Evolutionary conservation across 2,797 vertebrate species (phyloP).

Genomic region (Picus viridis): DNA sequence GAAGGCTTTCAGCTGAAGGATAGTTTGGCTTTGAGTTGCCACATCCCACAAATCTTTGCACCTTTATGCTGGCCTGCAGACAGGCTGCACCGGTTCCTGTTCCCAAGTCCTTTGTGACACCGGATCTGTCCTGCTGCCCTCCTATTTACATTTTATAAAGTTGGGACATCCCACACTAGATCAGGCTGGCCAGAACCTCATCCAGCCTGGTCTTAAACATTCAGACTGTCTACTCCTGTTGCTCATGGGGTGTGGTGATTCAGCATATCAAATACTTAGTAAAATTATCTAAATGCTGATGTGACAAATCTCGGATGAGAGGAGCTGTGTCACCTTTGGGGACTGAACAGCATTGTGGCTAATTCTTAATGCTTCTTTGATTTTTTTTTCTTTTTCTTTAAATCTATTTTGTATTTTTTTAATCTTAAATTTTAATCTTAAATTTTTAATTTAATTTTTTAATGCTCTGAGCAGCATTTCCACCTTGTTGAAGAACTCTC

Average conservation of each 20-base stretch:
- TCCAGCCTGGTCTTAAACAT: too few species aligned
- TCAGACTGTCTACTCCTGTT: not conserved
- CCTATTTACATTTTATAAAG: not conserved
- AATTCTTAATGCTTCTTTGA: not conserved
- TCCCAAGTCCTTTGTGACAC: not conserved
- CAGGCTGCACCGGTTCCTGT: not conserved
- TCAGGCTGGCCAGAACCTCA: too few species aligned
- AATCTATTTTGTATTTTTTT: too few species aligned
- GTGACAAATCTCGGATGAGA: not conserved
- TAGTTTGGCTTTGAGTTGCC: conserved; percentile 7
- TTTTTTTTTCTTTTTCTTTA: too few species aligned
- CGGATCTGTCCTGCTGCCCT: not conserved
- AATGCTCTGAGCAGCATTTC: not conserved
- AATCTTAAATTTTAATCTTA: too few species aligned
- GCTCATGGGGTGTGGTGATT: not conserved
- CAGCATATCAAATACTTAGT: not conserved
- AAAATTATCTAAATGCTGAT: not conserved
- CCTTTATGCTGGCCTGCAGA: not conserved
- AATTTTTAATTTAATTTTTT: too few species aligned
- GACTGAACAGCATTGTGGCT: not conserved
- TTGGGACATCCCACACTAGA: too few species aligned
- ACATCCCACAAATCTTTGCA: not conserved
- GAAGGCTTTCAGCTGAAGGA: not conserved
- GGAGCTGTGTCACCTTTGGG: not conserved
- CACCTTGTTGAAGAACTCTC: not conserved